phyloP scores from a whole-genome alignment of 2,888 invertebrate genomes.

The Drosophila ustulata region DNA sequence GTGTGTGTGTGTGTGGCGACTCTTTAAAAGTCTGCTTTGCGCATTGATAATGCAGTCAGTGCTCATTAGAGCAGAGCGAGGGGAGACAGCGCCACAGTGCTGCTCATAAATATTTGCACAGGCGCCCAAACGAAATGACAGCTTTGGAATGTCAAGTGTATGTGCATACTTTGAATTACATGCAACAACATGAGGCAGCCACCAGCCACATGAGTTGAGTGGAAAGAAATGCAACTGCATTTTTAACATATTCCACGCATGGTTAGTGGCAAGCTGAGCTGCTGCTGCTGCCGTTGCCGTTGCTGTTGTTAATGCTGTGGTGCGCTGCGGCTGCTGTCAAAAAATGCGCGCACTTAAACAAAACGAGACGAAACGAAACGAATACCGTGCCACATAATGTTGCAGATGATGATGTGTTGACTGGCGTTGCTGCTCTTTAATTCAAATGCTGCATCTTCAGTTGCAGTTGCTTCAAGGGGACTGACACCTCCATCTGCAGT shows the following conservation, averaged over 20 bases:
- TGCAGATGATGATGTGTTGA: constrained; percentile 22
- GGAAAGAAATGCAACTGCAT: constrained; percentile 38
- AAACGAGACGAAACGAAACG: constrained; percentile 40
- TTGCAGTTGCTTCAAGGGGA: background rate
- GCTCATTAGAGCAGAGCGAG: constrained; percentile 40
- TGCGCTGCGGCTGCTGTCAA: constrained; percentile 57
- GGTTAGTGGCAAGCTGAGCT: constrained; percentile 35
- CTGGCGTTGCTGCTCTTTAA: constrained; percentile 53
- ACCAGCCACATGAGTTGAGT: background rate
- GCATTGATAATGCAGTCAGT: constrained; percentile 37
- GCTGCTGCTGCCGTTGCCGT: constrained; percentile 6
- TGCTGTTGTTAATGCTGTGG: constrained; percentile 8
- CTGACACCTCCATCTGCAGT: background rate
- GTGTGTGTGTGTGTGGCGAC: constrained; percentile 11
- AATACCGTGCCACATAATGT: constrained; percentile 3
- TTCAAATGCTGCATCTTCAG: constrained; percentile 67
- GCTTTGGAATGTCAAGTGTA: constrained; percentile 67
- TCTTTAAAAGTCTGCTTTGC: constrained; percentile 45
- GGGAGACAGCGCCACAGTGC: constrained; percentile 20
- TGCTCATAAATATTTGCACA: constrained; percentile 69
- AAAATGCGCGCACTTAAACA: constrained; percentile 62
- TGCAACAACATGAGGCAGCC: constrained; percentile 31
- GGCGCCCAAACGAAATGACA: constrained; percentile 62
- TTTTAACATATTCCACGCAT: constrained; percentile 63
- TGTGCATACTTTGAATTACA: constrained; percentile 63